Conservation (phyloP, 2,888 invertebrate genomes). For the Sarcophaga carnaria region DNA sequence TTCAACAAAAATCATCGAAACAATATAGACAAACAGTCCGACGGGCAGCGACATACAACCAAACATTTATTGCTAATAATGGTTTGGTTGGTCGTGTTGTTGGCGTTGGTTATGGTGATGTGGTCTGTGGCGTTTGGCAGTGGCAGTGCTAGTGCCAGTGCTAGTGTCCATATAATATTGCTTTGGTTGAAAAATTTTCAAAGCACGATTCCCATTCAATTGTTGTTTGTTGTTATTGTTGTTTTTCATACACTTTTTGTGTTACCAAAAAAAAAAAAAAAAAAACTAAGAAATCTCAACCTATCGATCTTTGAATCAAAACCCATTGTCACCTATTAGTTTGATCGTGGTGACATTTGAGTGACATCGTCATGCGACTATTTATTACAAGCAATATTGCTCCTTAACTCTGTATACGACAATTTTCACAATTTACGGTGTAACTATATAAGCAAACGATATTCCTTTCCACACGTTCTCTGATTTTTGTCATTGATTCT, state of each 20-base stretch:
- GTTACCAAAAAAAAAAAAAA: neutral
- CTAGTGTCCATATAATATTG: neutral
- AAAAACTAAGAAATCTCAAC: constrained; percentile 35
- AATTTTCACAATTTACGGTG: neutral
- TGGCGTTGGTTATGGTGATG: constrained; percentile 35
- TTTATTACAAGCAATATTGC: constrained; percentile 34
- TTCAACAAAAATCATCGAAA: constrained; percentile 56
- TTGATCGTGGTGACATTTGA: constrained; percentile 70
- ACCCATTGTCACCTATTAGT: constrained; percentile 70
- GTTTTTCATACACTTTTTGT: constrained; percentile 22
- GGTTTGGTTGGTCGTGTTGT: neutral
- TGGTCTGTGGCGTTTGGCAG: constrained; percentile 23
- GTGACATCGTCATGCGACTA: constrained; percentile 69
- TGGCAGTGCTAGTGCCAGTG: neutral
- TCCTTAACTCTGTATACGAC: neutral
- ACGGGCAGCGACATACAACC: constrained; percentile 32
- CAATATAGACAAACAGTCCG: constrained; percentile 52
- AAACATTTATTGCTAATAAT: constrained; percentile 57
- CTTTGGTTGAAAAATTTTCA: neutral
- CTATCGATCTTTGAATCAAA: constrained; percentile 70
- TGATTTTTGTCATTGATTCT: neutral
- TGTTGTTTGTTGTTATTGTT: constrained; percentile 24
- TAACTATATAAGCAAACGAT: neutral
- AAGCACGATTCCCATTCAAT: constrained; percentile 48
- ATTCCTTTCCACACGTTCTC: constrained; percentile 10